Evolutionary conservation across 2,113 vertebrate species (phyloP).

Genomic region (Silurus asotus): DNA sequence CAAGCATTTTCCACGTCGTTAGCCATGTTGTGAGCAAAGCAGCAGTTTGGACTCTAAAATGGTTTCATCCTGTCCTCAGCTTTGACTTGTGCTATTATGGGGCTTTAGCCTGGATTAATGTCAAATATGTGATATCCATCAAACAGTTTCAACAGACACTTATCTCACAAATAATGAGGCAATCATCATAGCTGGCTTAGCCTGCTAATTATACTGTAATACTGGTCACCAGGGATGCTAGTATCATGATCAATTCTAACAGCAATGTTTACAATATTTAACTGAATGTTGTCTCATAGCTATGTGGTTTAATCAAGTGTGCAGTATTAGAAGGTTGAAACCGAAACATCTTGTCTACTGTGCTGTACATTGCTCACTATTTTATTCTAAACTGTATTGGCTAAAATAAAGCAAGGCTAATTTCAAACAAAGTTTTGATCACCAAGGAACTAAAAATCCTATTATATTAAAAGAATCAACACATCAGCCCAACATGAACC

Average conservation of each 20-base stretch:
- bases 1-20: not conserved
- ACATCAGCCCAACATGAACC: not conserved
- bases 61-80: conserved; percentile 23
- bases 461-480: not conserved
- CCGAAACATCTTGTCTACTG: not conserved
- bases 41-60: conserved; percentile 28
- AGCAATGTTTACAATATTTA: not conserved
- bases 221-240: conserved; percentile 46
- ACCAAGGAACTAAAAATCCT: not conserved
- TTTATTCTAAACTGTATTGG: not conserved
- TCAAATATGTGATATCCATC: conserved; percentile 62
- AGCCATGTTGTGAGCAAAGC: conserved; percentile 29
- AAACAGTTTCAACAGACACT: conserved; percentile 56
- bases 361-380: not conserved
- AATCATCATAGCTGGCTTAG: conserved; percentile 67
- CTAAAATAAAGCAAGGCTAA: not conserved
- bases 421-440: not conserved
- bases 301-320: not conserved
- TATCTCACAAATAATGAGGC: conserved; percentile 68
- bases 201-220: conserved; percentile 62
- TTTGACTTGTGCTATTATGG: conserved; percentile 42
- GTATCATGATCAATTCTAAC: conserved; percentile 31
- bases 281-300: not conserved
- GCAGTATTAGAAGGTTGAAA: not conserved
- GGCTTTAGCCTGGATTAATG: conserved; percentile 56